These are phyloP conservation scores for Trichogramma dendrolimi DNA, from an alignment of 2,888 invertebrate genomes.

Conservation along the genomic window DNA sequence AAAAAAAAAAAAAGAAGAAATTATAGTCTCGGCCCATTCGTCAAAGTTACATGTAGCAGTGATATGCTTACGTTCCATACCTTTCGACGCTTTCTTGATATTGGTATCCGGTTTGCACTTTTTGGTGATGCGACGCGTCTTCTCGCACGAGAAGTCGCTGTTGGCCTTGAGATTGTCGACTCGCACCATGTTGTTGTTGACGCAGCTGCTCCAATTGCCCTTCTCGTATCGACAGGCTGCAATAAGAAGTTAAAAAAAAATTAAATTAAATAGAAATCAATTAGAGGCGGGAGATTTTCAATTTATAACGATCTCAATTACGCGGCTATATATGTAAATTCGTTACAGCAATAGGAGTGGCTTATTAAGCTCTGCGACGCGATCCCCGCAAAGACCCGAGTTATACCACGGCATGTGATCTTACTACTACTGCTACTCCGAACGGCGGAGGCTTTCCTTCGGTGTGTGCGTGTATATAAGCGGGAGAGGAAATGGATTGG, in stretches of 20 bases:
- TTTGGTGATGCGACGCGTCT: slow-evolving; percentile 77
- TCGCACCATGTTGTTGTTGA: slow-evolving; percentile 76
- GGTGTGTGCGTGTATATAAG: no score
- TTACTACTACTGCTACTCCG: no score
- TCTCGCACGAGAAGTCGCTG: slow-evolving; percentile 79
- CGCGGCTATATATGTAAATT: no score
- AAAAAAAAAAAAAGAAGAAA: slow-evolving; percentile 12
- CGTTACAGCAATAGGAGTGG: no score
- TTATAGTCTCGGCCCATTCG: not conserved
- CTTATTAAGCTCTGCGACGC: no score
- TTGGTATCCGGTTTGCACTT: slow-evolving; percentile 66
- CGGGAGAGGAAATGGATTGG: no score
- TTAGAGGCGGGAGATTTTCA: no score
- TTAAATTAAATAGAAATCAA: no score
- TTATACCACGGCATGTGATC: no score
- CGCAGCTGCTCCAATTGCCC: slow-evolving; percentile 81
- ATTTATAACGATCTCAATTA: no score
- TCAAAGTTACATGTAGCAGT: not conserved
- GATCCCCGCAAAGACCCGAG: no score
- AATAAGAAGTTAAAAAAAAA: not conserved
- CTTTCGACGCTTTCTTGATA: slow-evolving; percentile 47
- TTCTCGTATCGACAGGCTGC: slow-evolving; percentile 86
- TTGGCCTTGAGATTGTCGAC: slow-evolving; percentile 77
- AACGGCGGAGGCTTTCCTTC: no score
- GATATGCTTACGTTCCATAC: slow-evolving; percentile 28